Percentiles rank a stretch among this genome's conserved stretches.
Evolutionary conservation across 2,888 invertebrate genomes (phyloP).

Genomic region (Polymixis lichenea): DNA sequence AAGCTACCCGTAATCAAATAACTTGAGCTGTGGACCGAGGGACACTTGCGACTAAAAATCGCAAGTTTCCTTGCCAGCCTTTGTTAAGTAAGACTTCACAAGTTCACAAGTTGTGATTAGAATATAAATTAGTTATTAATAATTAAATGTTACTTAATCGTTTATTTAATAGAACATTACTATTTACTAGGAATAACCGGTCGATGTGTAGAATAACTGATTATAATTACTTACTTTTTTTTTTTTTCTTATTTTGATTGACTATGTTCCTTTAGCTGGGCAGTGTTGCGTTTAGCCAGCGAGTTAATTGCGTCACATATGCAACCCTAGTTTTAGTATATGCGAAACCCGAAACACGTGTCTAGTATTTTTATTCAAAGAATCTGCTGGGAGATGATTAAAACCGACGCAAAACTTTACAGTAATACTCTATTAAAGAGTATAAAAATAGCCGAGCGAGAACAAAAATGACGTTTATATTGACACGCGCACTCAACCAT

Average conservation of each 20-base stretch:
- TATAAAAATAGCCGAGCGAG: too few species aligned
- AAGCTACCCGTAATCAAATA: neutral
- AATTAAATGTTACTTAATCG: constrained; percentile 57
- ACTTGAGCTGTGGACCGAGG: neutral
- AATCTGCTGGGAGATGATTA: too few species aligned
- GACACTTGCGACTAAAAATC: constrained; percentile 27
- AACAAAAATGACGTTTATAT: too few species aligned
- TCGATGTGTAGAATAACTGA: constrained; percentile 35
- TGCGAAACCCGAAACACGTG: too few species aligned
- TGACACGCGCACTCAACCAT: too few species aligned
- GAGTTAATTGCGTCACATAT: neutral
- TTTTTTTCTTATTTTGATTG: neutral
- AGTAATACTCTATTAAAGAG: too few species aligned
- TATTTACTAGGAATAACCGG: constrained; percentile 37
- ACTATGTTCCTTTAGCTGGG: constrained; percentile 27
- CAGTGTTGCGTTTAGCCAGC: neutral
- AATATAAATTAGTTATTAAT: constrained; percentile 32
- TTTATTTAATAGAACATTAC: constrained; percentile 31
- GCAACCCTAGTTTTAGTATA: too few species aligned
- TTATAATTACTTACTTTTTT: constrained; percentile 16
- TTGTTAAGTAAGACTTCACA: constrained; percentile 30
- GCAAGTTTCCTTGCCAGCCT: neutral
- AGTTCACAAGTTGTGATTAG: constrained; percentile 58
- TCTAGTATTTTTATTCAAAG: too few species aligned
- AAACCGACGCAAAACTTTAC: too few species aligned